Percentiles rank a stretch among this genome's conserved stretches.
Conservation (phyloP, 1,140 invertebrate species). For the Lepidurus packardi region DNA sequence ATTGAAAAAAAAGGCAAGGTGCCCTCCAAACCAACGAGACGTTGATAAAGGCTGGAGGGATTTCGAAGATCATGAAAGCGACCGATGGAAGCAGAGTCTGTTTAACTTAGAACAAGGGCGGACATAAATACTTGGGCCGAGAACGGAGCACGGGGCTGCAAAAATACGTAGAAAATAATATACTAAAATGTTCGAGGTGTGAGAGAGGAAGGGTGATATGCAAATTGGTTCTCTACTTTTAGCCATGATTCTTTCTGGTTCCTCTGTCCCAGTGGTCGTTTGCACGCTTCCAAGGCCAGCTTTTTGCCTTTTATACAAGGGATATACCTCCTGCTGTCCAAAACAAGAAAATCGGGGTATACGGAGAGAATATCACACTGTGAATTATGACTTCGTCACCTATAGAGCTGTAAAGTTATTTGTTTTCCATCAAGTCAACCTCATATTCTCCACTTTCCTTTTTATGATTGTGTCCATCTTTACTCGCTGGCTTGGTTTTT, state of each 20-base stretch:
- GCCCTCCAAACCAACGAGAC: constrained; percentile 4
- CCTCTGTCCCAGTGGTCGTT: background rate
- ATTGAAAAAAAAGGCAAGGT: constrained; percentile 1
- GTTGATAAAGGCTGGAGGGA: background rate
- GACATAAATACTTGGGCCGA: background rate
- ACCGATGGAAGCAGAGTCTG: background rate
- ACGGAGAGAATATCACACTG: background rate
- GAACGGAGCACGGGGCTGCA: no score
- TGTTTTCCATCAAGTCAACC: no score
- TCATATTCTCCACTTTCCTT: no score
- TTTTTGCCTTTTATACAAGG: background rate
- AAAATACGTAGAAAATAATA: no score
- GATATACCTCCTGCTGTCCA: background rate
- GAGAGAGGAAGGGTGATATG: no score
- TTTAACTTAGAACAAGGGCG: constrained; percentile 7
- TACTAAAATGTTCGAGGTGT: no score
- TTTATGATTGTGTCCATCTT: no score
- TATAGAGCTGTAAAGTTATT: no score
- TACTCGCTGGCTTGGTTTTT: no score
- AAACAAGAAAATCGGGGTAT: background rate
- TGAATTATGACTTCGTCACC: background rate
- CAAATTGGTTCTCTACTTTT: no score
- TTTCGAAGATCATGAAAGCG: background rate
- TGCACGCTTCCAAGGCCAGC: background rate
- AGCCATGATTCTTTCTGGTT: no score